Evolutionary conservation across 2,113 vertebrate genomes (phyloP), one percentile per base, ranked within the genome.

Genomic region (Rhinichthys klamathensis): DNA sequence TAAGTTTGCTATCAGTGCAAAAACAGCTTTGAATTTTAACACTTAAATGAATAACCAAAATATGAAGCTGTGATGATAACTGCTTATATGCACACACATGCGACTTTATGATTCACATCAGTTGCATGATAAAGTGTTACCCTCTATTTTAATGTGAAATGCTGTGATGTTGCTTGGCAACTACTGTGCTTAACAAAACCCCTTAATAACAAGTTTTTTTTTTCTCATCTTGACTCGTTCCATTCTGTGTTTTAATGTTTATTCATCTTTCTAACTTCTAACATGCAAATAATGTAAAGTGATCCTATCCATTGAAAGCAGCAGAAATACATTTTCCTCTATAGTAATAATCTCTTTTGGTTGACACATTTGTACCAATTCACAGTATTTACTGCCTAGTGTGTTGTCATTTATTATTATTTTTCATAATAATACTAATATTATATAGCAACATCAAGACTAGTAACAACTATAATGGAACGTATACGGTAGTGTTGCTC

Each of bases 101-200:
- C n/a, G 35, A 44, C 21, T 44, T 72, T 72, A 70, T 70, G 67
- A 70, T 41, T 70, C 35, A 70, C 35, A n/a, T 41, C 8, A 70
- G 35, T 12, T 70, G 35, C 21, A 2, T 70, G 21, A 41, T 12
- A 44, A 72, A 72, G 21, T 41, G 10, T 72, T 72, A 72, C 18
- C 38, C n/a, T 72, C 69, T 72, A 72, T 72, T 72, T 72, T 72
- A n/a, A 72, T 72, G 35, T 38, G n/a, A 44, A n/a, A 38, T 10
- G 41, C 23, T 44, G 38, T n/a, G 21, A 72, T n/a, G 69, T 72
- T 72, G 69, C 69, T 72, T n/a, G 69, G 69, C 35, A 72, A 44
- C 69, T 44, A 72, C 69, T n/a, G 69, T 72, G 32, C 41, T 44
- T 72, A 72, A 41, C 35, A 38, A 41, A 72, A 72, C 9, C 2